Evolutionary conservation across 30 jellyfish, hydroid and myxozoan genomes (phyloP).

Genomic region (Hydractinia symbiolongicarpus): DNA sequence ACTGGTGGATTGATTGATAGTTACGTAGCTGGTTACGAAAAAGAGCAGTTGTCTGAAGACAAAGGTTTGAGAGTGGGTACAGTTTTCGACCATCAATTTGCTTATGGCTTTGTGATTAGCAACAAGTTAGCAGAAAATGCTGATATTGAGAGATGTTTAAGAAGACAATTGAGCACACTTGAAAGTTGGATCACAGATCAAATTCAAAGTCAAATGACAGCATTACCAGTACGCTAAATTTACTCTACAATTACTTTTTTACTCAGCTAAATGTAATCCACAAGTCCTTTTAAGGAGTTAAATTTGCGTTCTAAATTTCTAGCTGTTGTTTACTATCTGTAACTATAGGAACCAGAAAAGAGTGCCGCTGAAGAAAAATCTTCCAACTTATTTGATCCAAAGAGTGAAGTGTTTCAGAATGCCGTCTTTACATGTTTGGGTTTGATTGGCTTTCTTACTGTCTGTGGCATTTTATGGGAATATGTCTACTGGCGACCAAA

Average conservation of each 20-base stretch:
- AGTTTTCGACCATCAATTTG: conserved; percentile 91
- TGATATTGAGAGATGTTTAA: conserved; percentile 83
- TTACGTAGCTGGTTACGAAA: conserved; percentile 84
- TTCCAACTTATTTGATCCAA: conserved; percentile 76
- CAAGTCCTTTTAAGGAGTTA: background rate
- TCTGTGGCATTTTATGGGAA: conserved; percentile 89
- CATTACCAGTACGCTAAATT: conserved; percentile 66
- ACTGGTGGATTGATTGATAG: conserved; percentile 97
- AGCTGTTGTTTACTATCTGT: background rate
- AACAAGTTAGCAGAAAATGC: conserved; percentile 38
- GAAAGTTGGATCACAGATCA: conserved; percentile 72
- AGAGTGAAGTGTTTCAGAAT: conserved; percentile 57
- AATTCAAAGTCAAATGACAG: conserved; percentile 72
- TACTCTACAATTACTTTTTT: background rate
- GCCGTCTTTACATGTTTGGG: conserved; percentile 96
- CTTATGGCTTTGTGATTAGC: conserved; percentile 89
- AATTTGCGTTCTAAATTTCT: background rate
- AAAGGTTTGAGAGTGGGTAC: conserved; percentile 61
- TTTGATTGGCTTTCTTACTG: conserved; percentile 65
- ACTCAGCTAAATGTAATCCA: background rate
- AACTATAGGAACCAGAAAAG: conserved; percentile 57
- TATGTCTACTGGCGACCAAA: conserved; percentile 92
- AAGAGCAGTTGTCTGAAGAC: conserved; percentile 9
- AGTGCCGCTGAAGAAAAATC: conserved; percentile 98
- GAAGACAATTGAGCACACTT: conserved; percentile 77